These are phyloP conservation scores for honey bee (Apis mellifera) DNA, from an alignment of 1,140 invertebrate species.

Conservation along the genomic window Amel_HAv3.1 CM009936.2:10596001-10596500, in stretches of 20 bases:
- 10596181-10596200: background rate
- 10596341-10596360: background rate
- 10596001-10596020: background rate
- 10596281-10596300: background rate
- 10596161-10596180: background rate
- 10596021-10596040: background rate
- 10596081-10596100: background rate
- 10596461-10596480: no score
- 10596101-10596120: background rate
- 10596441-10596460: background rate
- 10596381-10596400: no score
- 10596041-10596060: slow-evolving; percentile 30
- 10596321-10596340: background rate
- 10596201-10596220: background rate
- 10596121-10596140: background rate
- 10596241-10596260: background rate
- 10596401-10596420: no score
- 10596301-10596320: background rate
- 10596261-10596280: background rate
- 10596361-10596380: no score
- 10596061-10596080: slow-evolving; percentile 25
- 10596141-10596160: background rate
- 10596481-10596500: no score
- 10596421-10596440: background rate
- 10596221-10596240: slow-evolving; percentile 8